Evolutionary conservation across 2,113 vertebrate species (phyloP).

Genomic region (Calidris pugnax): DNA sequence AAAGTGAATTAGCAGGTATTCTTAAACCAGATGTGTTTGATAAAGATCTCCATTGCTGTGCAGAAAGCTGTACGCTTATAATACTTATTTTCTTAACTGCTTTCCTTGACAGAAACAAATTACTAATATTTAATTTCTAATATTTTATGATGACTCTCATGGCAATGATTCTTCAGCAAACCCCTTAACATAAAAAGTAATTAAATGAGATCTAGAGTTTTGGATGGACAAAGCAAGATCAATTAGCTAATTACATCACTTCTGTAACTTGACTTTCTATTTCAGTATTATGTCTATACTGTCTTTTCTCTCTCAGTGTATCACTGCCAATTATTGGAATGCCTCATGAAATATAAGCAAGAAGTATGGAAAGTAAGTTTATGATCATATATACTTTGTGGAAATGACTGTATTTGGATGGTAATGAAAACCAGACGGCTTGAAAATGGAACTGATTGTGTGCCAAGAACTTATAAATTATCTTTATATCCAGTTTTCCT

Average conservation of each 20-base stretch:
- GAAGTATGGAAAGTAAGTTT: conserved; percentile 99
- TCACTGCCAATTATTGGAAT: conserved; percentile 98
- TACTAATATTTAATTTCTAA: not conserved
- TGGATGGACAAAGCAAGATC: not conserved
- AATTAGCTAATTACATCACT: not conserved
- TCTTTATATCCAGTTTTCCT: not conserved
- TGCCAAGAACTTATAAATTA: not conserved
- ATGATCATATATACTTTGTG: not conserved
- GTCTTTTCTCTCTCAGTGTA: conserved; percentile 85
- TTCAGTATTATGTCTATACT: conserved; percentile 10
- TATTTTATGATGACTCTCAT: not conserved
- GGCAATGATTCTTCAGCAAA: not conserved
- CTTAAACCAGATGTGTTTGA: not conserved
- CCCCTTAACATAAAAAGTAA: not conserved
- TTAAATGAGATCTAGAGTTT: not conserved
- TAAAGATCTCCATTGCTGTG: not conserved
- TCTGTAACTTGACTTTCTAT: conserved; percentile 16
- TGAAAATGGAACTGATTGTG: not conserved
- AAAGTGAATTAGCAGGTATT: not conserved
- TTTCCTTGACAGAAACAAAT: not conserved
- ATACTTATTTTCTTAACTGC: not conserved
- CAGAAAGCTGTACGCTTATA: not conserved
- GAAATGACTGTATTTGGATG: conserved; percentile 20
- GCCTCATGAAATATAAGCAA: conserved; percentile 99
- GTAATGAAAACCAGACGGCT: conserved; percentile 22